These are phyloP conservation scores for Notarius quadriscutis DNA, from an alignment of 2,113 vertebrate genomes.

Conservation along the genomic window DNA sequence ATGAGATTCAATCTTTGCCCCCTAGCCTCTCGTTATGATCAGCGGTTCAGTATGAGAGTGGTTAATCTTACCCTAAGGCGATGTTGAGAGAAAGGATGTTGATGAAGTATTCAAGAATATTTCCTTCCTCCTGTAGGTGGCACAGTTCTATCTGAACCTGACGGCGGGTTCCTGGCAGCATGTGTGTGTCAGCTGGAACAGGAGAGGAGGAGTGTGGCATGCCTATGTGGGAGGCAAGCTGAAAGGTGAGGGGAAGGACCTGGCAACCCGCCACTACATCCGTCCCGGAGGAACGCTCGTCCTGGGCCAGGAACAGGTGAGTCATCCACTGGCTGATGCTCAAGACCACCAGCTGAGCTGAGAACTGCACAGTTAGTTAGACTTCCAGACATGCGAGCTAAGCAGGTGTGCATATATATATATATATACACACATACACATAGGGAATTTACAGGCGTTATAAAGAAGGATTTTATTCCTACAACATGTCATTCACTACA, in stretches of 20 bases:
- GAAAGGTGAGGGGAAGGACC: constrained; percentile 79
- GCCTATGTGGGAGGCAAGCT: constrained; percentile 84
- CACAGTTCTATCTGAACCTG: constrained; percentile 85
- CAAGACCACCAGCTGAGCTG: constrained; percentile 17
- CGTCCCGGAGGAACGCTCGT: constrained; percentile 86
- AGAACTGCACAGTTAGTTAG: constrained; percentile 18
- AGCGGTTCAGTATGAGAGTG: neutral
- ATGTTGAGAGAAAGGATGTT: neutral
- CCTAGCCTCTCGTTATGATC: constrained; percentile 6
- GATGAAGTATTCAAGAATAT: neutral
- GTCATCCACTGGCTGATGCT: constrained; percentile 30
- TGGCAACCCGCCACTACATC: constrained; percentile 90
- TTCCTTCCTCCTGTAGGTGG: constrained; percentile 78
- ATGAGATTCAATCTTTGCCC: neutral
- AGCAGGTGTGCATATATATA: neutral
- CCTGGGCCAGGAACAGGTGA: constrained; percentile 95
- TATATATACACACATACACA: neutral
- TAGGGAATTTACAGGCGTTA: too few species aligned
- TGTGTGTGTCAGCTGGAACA: constrained; percentile 89
- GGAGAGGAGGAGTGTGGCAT: constrained; percentile 86
- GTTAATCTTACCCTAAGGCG: neutral
- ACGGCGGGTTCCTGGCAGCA: constrained; percentile 90
- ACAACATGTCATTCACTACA: too few species aligned
- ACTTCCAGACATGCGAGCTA: neutral
- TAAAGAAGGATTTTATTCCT: neutral